Conservation (phyloP, 2,888 invertebrate genomes). For the Panorpa germanica region DNA sequence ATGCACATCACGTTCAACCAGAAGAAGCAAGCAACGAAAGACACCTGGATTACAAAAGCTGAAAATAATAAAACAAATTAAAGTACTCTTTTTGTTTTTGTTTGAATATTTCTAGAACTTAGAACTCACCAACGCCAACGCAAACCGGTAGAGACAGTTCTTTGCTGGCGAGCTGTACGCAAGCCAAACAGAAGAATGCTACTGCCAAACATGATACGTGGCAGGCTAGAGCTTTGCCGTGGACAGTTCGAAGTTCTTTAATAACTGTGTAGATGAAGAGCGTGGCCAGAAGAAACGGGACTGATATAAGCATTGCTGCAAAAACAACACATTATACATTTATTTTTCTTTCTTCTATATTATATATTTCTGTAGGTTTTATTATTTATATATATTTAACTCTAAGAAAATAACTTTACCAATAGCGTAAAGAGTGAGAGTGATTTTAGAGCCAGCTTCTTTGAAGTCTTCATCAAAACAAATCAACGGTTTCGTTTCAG, state of each 20-base stretch:
- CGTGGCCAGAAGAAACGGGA: conserved; percentile 31
- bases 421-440: too few relatives aligned
- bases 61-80: conserved; percentile 23
- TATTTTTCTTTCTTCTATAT: conserved; percentile 3
- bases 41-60: conserved; percentile 45
- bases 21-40: conserved; percentile 44
- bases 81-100: too few relatives aligned
- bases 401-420: too few relatives aligned
- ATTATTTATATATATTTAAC: too few relatives aligned
- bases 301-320: conserved; percentile 29
- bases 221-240: conserved; percentile 34
- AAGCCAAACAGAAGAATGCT: conserved; percentile 32
- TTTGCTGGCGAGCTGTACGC: conserved; percentile 31
- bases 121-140: conserved; percentile 21
- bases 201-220: conserved; percentile 33
- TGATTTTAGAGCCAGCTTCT: too few relatives aligned
- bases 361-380: too few relatives aligned
- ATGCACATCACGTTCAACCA: conserved; percentile 50
- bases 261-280: conserved; percentile 29
- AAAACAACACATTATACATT: conserved; percentile 13
- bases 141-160: conserved; percentile 28
- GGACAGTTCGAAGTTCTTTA: conserved; percentile 31
- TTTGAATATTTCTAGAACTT: too few relatives aligned
- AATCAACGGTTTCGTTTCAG: too few relatives aligned
- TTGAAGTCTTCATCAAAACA: too few relatives aligned